phyloP scores from a whole-genome alignment of 2,113 vertebrate species.

The Aleadryas rufinucha region DNA sequence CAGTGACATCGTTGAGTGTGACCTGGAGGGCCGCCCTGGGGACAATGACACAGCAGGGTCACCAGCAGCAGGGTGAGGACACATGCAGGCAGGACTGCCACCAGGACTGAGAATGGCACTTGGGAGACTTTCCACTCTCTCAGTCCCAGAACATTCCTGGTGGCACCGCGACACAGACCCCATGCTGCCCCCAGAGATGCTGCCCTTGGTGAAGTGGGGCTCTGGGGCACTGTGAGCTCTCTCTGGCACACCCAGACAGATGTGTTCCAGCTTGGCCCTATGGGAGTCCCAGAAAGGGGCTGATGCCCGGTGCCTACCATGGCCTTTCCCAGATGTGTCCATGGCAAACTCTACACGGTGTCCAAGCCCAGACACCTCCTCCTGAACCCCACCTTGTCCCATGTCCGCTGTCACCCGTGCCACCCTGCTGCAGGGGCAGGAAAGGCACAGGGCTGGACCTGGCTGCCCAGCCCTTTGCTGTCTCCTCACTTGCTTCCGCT shows the following conservation, averaged over 20 bases:
- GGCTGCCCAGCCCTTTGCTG: not conserved
- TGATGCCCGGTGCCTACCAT: not conserved
- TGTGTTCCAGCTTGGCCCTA: accelerated
- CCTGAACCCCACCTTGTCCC: not conserved
- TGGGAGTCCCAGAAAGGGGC: not conserved
- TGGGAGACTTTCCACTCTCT: not conserved
- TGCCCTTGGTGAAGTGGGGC: not conserved
- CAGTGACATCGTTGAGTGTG: constrained; percentile 93
- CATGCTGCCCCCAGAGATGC: not conserved
- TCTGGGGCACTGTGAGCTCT: not conserved
- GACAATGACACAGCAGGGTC: not conserved
- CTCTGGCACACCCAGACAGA: not conserved
- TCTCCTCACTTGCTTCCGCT: not conserved
- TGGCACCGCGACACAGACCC: not conserved
- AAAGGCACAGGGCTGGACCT: not conserved
- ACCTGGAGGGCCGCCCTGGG: constrained; percentile 87
- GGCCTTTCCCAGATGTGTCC: not conserved
- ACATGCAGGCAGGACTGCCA: not conserved
- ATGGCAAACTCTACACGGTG: accelerated
- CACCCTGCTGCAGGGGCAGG: not conserved
- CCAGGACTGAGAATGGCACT: accelerated
- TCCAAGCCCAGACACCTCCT: not conserved
- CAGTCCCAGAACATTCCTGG: not conserved
- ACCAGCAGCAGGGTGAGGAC: not conserved
- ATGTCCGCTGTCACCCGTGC: accelerated